Evolutionary conservation across 2,797 vertebrate genomes (phyloP).

Genomic region (Tenualosa thibaudeaui): DNA sequence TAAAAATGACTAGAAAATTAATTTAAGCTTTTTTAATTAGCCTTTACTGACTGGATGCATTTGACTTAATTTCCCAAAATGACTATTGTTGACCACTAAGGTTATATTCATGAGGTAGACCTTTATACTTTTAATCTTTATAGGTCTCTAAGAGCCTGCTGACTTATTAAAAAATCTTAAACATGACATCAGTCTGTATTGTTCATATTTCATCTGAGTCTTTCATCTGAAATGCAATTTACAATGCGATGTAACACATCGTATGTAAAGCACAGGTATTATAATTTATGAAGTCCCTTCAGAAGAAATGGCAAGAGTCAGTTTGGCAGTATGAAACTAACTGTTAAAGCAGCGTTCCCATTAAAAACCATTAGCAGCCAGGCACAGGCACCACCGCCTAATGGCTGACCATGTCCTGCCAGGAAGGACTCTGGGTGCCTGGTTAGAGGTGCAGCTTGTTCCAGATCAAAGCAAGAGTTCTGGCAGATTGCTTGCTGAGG

Average conservation of each 20-base stretch:
- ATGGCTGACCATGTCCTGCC: conserved; percentile 23
- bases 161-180: neutral
- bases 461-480: conserved; percentile 28
- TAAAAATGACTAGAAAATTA: neutral
- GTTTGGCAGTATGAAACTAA: neutral
- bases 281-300: neutral
- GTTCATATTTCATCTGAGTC: neutral
- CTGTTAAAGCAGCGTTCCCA: neutral
- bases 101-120: neutral
- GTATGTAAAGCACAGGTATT: neutral
- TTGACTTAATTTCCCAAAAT: no score
- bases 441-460: conserved; percentile 3
- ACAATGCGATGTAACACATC: neutral
- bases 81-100: neutral
- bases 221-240: neutral
- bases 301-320: neutral
- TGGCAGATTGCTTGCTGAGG: neutral
- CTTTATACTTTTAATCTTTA: neutral
- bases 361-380: conserved; percentile 22
- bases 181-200: neutral
- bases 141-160: neutral
- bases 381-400: neutral
- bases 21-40: neutral
- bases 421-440: conserved; percentile 18
- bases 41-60: neutral